phyloP scores from a whole-genome alignment of 2,113 vertebrate species.

The Erpornis zantholeuca region DNA sequence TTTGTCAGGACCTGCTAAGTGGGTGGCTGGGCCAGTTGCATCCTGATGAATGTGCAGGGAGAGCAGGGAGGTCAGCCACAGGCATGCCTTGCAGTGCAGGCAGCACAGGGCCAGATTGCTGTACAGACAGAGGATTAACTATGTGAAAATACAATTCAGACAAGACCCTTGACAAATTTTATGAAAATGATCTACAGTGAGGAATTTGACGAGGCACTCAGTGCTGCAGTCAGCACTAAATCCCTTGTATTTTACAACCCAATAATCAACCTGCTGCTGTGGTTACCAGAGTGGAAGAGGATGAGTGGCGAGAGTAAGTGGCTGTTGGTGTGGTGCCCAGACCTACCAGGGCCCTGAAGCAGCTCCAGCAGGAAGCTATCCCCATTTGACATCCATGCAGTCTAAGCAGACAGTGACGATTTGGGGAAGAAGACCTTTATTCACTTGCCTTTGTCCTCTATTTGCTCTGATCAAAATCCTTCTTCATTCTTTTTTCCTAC shows the following conservation, averaged over 20 bases:
- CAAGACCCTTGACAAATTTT: slow-evolving; percentile 52
- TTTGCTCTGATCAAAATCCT: slow-evolving; percentile 3
- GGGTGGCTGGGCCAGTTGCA: not conserved
- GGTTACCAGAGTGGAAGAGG: slow-evolving; percentile 57
- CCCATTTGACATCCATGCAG: not conserved
- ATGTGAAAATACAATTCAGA: slow-evolving; percentile 48
- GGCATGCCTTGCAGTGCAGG: not conserved
- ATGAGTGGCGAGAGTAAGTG: slow-evolving; percentile 45
- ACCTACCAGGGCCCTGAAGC: slow-evolving; percentile 24
- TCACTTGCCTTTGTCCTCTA: not conserved
- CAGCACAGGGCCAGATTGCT: not conserved
- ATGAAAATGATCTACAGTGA: slow-evolving; percentile 44
- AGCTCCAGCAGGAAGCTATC: slow-evolving; percentile 21
- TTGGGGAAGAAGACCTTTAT: not conserved
- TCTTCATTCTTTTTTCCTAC: not conserved
- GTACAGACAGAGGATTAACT: slow-evolving; percentile 25
- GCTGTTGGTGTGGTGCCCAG: slow-evolving; percentile 50
- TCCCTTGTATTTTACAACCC: slow-evolving; percentile 59
- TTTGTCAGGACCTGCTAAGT: not conserved
- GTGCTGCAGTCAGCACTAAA: slow-evolving; percentile 63
- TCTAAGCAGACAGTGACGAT: not conserved
- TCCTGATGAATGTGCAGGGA: not conserved
- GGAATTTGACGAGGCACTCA: slow-evolving; percentile 26
- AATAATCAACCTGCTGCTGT: slow-evolving; percentile 65
- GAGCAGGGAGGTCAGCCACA: not conserved